Evolutionary conservation across 92 coral and sea anemone genomes (phyloP).

Genomic region (Zoanthus gigantus): DNA sequence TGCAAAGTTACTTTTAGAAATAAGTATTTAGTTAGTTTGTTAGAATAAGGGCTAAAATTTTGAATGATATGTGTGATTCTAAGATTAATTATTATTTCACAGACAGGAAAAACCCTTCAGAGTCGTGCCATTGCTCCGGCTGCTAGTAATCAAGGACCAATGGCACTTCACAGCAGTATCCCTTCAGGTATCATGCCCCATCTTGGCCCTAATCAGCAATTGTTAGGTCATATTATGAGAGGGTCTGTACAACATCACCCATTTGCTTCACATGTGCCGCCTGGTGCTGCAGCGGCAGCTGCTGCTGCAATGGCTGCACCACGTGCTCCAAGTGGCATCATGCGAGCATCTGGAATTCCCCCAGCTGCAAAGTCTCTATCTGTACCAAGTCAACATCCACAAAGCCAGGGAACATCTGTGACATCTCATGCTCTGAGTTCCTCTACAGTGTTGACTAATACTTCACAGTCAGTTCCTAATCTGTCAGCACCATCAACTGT

Average conservation of each 20-base stretch:
- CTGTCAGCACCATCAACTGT: constrained; percentile 22
- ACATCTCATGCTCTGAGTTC: constrained; percentile 25
- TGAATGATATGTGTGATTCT: not conserved
- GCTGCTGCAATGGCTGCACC: constrained; percentile 87
- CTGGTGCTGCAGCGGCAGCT: constrained; percentile 89
- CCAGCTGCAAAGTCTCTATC: constrained; percentile 10
- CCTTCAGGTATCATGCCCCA: constrained; percentile 44
- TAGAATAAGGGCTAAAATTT: not conserved
- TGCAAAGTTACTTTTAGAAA: no score
- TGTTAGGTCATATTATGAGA: constrained; percentile 43
- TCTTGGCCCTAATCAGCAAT: constrained; percentile 31
- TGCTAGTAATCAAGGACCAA: constrained; percentile 67
- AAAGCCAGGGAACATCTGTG: constrained; percentile 27
- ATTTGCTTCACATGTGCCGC: constrained; percentile 80
- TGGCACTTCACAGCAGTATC: constrained; percentile 56
- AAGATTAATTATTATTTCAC: not conserved
- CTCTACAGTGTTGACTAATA: not conserved
- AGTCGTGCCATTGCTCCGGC: constrained; percentile 99
- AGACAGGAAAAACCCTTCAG: constrained; percentile 80
- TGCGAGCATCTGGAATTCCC: constrained; percentile 38
- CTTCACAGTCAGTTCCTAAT: not conserved
- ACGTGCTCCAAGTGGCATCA: constrained; percentile 43
- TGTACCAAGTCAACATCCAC: constrained; percentile 31
- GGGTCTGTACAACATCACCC: constrained; percentile 64
- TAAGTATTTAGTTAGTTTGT: no score